Conservation (phyloP, 2,888 invertebrate genomes). For the Boloria selene region DNA sequence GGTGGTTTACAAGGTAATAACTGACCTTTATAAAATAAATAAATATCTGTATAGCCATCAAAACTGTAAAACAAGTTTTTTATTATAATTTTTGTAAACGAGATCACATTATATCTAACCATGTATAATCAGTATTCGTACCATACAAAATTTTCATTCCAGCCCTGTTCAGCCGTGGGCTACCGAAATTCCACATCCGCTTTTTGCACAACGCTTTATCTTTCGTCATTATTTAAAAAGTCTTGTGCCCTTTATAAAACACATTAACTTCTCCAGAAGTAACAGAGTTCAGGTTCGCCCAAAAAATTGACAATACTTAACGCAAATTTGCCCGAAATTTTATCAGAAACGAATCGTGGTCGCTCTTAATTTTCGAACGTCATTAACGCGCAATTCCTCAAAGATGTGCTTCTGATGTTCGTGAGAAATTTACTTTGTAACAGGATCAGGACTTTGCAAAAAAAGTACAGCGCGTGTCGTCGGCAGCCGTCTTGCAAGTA, state of each 20-base stretch:
- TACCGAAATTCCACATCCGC: constrained; percentile 69
- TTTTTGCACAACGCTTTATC: constrained; percentile 44
- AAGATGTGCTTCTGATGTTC: constrained; percentile 71
- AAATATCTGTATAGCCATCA: constrained; percentile 30
- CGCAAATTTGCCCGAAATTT: constrained; percentile 53
- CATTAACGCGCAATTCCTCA: constrained; percentile 72
- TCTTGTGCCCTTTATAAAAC: constrained; percentile 30
- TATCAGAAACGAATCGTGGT: constrained; percentile 50
- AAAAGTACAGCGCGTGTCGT: constrained; percentile 75
- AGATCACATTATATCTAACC: too few species aligned
- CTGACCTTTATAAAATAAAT: too few species aligned
- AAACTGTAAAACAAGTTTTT: neutral
- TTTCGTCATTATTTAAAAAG: constrained; percentile 52
- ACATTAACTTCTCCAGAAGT: constrained; percentile 27
- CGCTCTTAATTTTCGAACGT: constrained; percentile 63
- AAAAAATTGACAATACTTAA: constrained; percentile 32
- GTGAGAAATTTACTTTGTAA: constrained; percentile 78
- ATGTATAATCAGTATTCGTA: too few species aligned
- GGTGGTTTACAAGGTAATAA: too few species aligned
- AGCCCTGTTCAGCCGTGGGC: constrained; percentile 65
- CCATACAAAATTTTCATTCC: constrained; percentile 39
- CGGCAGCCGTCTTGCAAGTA: constrained; percentile 73
- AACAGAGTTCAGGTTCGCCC: constrained; percentile 30
- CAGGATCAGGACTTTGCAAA: constrained; percentile 70
- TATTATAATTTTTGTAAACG: too few species aligned